These are phyloP conservation scores for Galerucella calmariensis DNA, from an alignment of 2,888 invertebrate genomes.

Conservation along the genomic window DNA sequence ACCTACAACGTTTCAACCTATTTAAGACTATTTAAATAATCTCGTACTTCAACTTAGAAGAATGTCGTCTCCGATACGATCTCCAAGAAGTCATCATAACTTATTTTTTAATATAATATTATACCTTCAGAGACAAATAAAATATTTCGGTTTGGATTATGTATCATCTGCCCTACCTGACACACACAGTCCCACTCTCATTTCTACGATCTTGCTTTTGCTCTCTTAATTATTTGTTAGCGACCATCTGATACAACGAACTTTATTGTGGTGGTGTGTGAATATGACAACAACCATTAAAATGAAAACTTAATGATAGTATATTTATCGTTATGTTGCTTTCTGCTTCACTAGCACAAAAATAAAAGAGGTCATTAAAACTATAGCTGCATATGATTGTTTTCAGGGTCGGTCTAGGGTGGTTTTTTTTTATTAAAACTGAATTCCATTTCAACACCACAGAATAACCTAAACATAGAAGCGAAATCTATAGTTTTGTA, in stretches of 20 bases:
- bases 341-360: conserved; percentile 41
- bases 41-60: conserved; percentile 32
- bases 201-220: conserved; percentile 43
- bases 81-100: conserved; percentile 41
- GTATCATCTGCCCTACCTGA: conserved; percentile 44
- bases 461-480: too few species aligned
- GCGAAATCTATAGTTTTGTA: too few species aligned
- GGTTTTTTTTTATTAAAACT: background rate
- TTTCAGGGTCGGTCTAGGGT: conserved; percentile 13
- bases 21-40: conserved; percentile 39
- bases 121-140: conserved; percentile 46
- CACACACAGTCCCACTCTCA: conserved; percentile 31
- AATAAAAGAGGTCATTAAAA: conserved; percentile 40
- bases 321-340: conserved; percentile 42
- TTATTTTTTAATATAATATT: conserved; percentile 49
- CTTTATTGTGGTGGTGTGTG: conserved; percentile 43
- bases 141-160: conserved; percentile 44
- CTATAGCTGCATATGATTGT: conserved; percentile 38
- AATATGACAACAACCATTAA: conserved; percentile 49
- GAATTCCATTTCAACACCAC: too few species aligned
- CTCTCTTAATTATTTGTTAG: conserved; percentile 50
- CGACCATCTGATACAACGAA: conserved; percentile 46
- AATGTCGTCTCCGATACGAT: conserved; percentile 44
- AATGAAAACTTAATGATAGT: conserved; percentile 47
- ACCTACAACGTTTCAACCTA: conserved; percentile 20